Evolutionary conservation across 2,888 invertebrate species (phyloP), one percentile per base, ranked within the genome.

Genomic region (Clanis bilineata): DNA sequence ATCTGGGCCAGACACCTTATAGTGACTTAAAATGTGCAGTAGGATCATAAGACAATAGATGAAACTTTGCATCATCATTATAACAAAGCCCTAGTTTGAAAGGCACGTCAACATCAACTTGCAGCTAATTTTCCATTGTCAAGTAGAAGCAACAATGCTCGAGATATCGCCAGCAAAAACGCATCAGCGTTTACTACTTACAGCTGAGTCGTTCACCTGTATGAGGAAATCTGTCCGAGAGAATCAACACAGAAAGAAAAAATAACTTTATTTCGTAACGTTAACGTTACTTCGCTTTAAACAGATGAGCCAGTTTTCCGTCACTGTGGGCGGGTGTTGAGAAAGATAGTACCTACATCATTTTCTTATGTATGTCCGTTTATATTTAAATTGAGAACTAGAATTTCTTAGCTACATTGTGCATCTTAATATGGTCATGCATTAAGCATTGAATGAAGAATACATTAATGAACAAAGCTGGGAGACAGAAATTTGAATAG

Each of bases 201-300:
- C 59, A 57, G 60, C 64, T 62, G 68, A 74, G 85, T 83, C 86
- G 73, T 84, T 86, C 80, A 86, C 85, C 86, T 70, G 69, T 60
- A 61, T 58, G 63, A 76, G 76, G 78, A 82, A 85, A 82, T 79
- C 76, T 70, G 12, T 28, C 28, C 23, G 36, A n/a, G 21, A 15
- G 6, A 28, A 23, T 23, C 28, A 18, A 39, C 47, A 47, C 23
- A 38, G 28, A 18, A 47, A 39, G 36, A 47, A 15, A 21, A 15
- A 10, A 9, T 2, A 5, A 38, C 36, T 22, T 41, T 28, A 32
- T 28, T 10, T 51, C 18, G 18, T 47, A 10, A 51, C n/a, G n/a
- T n/a, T n/a, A n/a, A n/a, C n/a, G n/a, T n/a, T n/a, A n/a, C n/a
- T n/a, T n/a, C n/a, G n/a, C n/a, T n/a, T 21, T 32, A 28, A 9